Base-by-base conservation (phyloP, 2,797 vertebrate genomes). In the Lutjanus campechanus region DNA sequence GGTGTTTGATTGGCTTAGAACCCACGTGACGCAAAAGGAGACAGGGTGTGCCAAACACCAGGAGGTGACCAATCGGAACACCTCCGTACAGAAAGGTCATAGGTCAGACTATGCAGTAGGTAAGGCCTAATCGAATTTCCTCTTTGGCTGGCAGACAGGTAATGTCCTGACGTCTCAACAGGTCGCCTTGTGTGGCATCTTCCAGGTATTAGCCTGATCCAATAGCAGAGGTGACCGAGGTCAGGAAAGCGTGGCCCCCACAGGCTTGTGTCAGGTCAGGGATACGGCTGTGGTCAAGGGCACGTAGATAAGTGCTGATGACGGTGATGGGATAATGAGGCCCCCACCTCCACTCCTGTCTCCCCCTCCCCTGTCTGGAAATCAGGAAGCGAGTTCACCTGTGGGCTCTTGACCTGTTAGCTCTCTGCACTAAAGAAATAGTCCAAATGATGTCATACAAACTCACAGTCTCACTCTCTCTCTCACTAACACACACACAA, bases 81-180 rank as follows among this genome's bases (percentile, higher is more conserved):
- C 46, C 60, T 69, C 9, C 0, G 3, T 55, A 13, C 11, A 56
- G 55, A 69, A 22, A 54, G 72, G 58, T 73, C 25, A 59, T 3
- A 79, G 84, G 76, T 81, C 79, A 83, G 69, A 61, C 62, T 53
- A 49, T 49, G 55, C 67, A 22, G 63, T 40, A 49, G 67, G 63
- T 49, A 51, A 56, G 11, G 40, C 73, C 76, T 85, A 84, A 92
- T 92, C 87, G 53, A 77, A 89, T 90, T 85, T 82, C 85, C 82
- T 81, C 43, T 22, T 53, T 58, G 79, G 76, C 12, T 19, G 46
- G 50, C 54, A 78, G 78, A 82, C 61, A 79, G 83, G 79, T 83
- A 82, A 73, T 25, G 63, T 50, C 29, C 65, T 87, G 83, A 82
- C 10, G 49, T 81, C 49, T n/a, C 29, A 70, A 40, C 54, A 4